Percentiles rank a stretch among this genome's conserved stretches.
Evolutionary conservation across 2,888 invertebrate genomes (phyloP).

Genomic region (Leptopilina myrica): DNA sequence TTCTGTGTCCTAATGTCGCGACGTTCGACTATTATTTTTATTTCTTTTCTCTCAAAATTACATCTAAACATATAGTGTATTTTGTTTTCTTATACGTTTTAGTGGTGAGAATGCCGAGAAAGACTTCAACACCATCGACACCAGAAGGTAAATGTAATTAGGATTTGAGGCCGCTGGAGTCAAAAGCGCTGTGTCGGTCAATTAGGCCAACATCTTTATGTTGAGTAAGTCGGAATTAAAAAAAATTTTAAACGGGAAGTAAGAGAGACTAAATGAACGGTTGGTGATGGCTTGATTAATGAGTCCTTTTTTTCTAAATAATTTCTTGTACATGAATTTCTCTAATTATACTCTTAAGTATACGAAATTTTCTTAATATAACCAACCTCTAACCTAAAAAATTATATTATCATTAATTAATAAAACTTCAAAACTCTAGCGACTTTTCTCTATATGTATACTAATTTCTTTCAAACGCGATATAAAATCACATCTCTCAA

Average conservation of each 20-base stretch:
- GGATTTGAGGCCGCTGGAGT: conserved; percentile 76
- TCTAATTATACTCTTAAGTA: not conserved
- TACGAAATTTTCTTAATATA: conserved; percentile 13
- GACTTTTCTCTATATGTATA: no score
- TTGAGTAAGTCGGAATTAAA: conserved; percentile 76
- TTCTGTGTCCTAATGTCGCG: conserved; percentile 14
- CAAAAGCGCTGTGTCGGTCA: conserved; percentile 75
- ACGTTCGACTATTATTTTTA: not conserved
- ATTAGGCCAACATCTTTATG: conserved; percentile 76
- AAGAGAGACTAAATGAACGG: conserved; percentile 55
- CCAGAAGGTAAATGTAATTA: conserved; percentile 78
- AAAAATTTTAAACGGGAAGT: conserved; percentile 68
- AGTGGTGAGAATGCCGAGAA: conserved; percentile 78
- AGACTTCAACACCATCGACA: conserved; percentile 76
- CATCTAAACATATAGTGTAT: conserved; percentile 54
- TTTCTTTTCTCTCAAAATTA: not conserved
- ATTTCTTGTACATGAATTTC: no score
- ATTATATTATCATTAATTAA: no score
- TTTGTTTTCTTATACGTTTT: conserved; percentile 76
- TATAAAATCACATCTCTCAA: conserved; percentile 1
- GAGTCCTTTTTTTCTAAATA: conserved; percentile 1
- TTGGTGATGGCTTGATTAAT: conserved; percentile 31
- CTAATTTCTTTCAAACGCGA: not conserved
- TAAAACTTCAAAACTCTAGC: no score
- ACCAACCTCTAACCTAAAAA: not conserved